These are phyloP conservation scores for Tamias sibiricus DNA, from an alignment of 2,113 vertebrate species.

Conservation along the genomic window DNA sequence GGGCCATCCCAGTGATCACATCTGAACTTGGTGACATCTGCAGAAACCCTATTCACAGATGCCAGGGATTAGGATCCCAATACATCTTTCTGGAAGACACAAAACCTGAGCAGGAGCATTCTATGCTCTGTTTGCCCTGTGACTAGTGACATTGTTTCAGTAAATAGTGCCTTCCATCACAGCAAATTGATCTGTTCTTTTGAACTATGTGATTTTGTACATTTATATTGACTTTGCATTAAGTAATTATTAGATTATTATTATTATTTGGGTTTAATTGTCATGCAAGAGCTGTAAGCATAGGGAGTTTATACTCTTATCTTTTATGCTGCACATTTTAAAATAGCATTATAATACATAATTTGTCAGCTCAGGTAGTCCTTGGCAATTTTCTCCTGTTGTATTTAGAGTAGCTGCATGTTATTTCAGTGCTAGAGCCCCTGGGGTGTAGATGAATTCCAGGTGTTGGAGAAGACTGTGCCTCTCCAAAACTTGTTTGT, in stretches of 20 bases:
- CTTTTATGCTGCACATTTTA: constrained; percentile 36
- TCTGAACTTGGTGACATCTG: not conserved
- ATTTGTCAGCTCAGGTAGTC: constrained; percentile 37
- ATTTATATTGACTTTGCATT: constrained; percentile 51
- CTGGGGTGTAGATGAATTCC: constrained; percentile 33
- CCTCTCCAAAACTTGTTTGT: not conserved
- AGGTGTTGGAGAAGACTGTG: constrained; percentile 19
- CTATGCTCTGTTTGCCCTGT: not conserved
- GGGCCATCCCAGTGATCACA: not conserved
- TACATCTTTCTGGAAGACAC: not conserved
- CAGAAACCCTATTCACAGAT: not conserved
- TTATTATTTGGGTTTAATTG: constrained; percentile 43
- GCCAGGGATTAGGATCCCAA: not conserved
- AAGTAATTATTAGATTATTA: constrained; percentile 63
- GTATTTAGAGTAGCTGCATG: constrained; percentile 48
- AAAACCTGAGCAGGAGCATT: not conserved
- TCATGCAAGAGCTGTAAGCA: not conserved
- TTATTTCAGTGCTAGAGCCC: constrained; percentile 17
- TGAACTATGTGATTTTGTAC: constrained; percentile 47
- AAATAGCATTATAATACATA: constrained; percentile 37
- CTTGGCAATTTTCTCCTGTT: constrained; percentile 53
- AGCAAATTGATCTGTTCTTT: constrained; percentile 33
- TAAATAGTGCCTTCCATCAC: not conserved
- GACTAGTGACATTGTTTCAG: not conserved
- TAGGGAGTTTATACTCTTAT: constrained; percentile 41